Evolutionary conservation across 2,888 invertebrate species (phyloP), one percentile per base, ranked within the genome.

Genomic region (Ernsta delagoae): DNA sequence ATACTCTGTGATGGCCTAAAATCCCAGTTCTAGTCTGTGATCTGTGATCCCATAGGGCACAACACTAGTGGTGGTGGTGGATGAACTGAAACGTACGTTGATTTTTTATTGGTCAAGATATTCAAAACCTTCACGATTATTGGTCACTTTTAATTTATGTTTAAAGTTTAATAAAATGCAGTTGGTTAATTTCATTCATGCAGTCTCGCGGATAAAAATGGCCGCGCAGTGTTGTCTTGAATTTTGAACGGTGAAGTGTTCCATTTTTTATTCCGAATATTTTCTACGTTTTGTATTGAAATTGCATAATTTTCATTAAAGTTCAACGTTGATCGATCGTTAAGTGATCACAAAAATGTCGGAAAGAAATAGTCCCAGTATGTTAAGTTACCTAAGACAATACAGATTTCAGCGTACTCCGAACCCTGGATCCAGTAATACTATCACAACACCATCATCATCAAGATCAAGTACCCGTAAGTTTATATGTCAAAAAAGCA

Each of bases 351-450:
- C 75, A 73, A 87, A 81, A 75, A 93, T 93, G 93, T 90, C 92
- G 74, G 89, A 92, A 78, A 86, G 86, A 77, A 88, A 87, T 77
- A 95, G 94, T 79, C 94, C 95, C 62, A 95, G 93, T 83, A 89
- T 95, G 77, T 87, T 95, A 81, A 95, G 94, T 85, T 94, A 95
- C 86, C 90, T 96, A 76, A 93, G 96, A 78, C 95, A 95, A 82
- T 96, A 96, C 83, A 94, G 96, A 80, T 95, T 96, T 85, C 95
- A 96, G 84, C 95, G 94, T 85, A 96, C 95, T 89, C 90, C 91
- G 61, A 89, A 82, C 78, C 81, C 83, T 81, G 86, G 86, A 70
- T 75, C 84, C 65, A 85, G 86, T 75, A 84, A 83, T 76, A 81
- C 85, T 73, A 82, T 88, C 70, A 87, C 85, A 60, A 83, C 89